Conservation (phyloP, 2,797 vertebrate species). For the Protonibea diacanthus region DNA sequence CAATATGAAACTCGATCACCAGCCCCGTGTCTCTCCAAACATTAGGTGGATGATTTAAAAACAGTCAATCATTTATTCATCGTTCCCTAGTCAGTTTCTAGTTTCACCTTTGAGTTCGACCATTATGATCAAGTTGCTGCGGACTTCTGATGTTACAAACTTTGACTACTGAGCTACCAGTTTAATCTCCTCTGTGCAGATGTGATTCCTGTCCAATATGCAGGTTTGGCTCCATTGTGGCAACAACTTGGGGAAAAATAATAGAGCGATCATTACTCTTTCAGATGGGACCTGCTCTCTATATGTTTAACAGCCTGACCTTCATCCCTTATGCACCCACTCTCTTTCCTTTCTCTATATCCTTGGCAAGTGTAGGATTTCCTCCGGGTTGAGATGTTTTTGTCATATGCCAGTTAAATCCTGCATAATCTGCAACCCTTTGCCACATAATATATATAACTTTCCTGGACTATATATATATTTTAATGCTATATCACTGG, state of each 20-base stretch:
- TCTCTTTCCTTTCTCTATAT: constrained; percentile 45
- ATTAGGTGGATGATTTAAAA: constrained; percentile 64
- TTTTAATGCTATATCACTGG: constrained; percentile 8
- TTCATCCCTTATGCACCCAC: constrained; percentile 36
- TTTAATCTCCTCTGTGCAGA: constrained; percentile 22
- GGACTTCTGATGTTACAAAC: constrained; percentile 36
- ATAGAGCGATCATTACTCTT: constrained; percentile 64
- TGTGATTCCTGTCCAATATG: constrained; percentile 38
- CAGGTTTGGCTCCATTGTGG: constrained; percentile 31
- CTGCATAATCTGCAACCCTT: constrained; percentile 2
- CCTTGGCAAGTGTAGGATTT: constrained; percentile 39
- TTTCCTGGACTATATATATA: constrained; percentile 17
- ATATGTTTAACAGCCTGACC: constrained; percentile 62
- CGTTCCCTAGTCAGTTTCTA: constrained; percentile 24
- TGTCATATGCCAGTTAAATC: constrained; percentile 57
- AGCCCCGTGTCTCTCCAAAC: constrained; percentile 19
- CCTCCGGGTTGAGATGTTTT: constrained; percentile 53
- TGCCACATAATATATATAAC: not conserved
- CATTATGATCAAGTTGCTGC: constrained; percentile 15
- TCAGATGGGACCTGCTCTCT: constrained; percentile 63
- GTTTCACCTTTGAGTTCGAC: constrained; percentile 23
- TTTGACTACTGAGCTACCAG: constrained; percentile 22
- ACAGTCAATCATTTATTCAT: constrained; percentile 50
- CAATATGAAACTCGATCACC: constrained; percentile 47
- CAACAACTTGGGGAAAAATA: constrained; percentile 52